Evolutionary conservation across 2,888 invertebrate genomes (phyloP), one percentile per base, ranked within the genome.

Genomic region (Epistrophe eligans): DNA sequence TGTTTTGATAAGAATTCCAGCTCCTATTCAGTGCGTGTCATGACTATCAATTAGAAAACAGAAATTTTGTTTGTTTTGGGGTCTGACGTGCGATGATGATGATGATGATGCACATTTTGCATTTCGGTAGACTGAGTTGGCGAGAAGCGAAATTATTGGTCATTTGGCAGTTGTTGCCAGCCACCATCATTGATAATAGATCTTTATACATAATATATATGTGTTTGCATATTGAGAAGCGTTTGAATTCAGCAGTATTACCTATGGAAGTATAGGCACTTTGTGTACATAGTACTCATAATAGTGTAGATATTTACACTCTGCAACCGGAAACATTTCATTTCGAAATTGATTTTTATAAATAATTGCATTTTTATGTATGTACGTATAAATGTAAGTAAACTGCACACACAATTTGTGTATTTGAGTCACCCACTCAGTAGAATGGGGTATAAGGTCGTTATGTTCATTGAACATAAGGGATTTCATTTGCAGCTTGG

Each of bases 41-140:
- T 57, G 70, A 77, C 70, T 82, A 77, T 82, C 64, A 82, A 85
- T 79, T 70, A 79, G 77, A 24, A 32, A 24, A 60, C 17, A 60
- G 62, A 62, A 67, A 60, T 64, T 24, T 73, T 77, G 81, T 82
- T 79, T 82, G 70, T 58, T 45, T 73, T 70, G 35, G 67, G 72
- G 70, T 70, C 52, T 40, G 24, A 32, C 5, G 32, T 32, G 24
- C 7, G 32, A 32, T 35, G 2, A 35, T 35, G 57, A 32, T 35
- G 2, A 35, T 35, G 57, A 32, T 15, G 50, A 71, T 71, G 71
- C n/a, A 64, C 48, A 73, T 72, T 73, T 72, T 58, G 52, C 13
- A 19, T 38, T 1, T 15, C 3, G 58, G 32, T 45, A 40, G 48
- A 38, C 28, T 48, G 24, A 24, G 24, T 19, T 24, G 28, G 9